Base-by-base conservation (phyloP, 1,140 invertebrate genomes). In the Zaprionus africanus region DNA sequence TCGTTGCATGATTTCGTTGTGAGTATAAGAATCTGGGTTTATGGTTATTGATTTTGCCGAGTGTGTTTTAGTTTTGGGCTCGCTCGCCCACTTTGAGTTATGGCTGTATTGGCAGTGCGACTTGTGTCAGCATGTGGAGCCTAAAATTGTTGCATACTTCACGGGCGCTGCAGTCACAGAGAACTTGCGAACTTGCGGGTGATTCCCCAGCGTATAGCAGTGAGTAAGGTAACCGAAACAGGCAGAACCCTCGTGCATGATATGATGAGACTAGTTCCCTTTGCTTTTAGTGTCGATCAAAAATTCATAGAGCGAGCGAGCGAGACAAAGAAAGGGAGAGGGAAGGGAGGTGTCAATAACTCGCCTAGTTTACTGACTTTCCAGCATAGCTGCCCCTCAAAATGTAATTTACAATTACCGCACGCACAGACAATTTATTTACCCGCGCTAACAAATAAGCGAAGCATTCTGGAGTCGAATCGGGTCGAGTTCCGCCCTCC, bases 371-470 rank as follows among this genome's bases (percentile, higher is more conserved):
- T 68, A 80, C 77, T 46, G 73, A 74, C 79, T 71, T 57, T 41
- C 5, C 24, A 56, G n/a, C 19, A 31, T 24, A 51, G 31, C 65
- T 49, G 54, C 31, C 1, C 19, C 28, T 31, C 28, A 58, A 73
- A 83, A 73, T 75, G 82, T 81, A 92, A 92, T 92, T 92, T 91
- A 88, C 91, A 92, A 92, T 92, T 92, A 92, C 91, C 78, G 84
- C 91, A 92, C 91, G 91, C 91, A 92, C 91, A 92, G 75, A 86
- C 91, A 92, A 92, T 92, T 92, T 92, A 92, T 92, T 90, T 92
- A 79, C 78, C 67, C 81, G 74, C 69, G 70, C 76, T 66, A 85
- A 82, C 79, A 82, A 87, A 87, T 88, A 88, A 87, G 84, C 84
- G 71, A 58, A 77, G 60, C 68, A 71, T 79, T 82, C 73, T 75